These are phyloP conservation scores for Oxygymnocypris stewartii DNA, from an alignment of 2,113 vertebrate species.

Conservation along the genomic window DNA sequence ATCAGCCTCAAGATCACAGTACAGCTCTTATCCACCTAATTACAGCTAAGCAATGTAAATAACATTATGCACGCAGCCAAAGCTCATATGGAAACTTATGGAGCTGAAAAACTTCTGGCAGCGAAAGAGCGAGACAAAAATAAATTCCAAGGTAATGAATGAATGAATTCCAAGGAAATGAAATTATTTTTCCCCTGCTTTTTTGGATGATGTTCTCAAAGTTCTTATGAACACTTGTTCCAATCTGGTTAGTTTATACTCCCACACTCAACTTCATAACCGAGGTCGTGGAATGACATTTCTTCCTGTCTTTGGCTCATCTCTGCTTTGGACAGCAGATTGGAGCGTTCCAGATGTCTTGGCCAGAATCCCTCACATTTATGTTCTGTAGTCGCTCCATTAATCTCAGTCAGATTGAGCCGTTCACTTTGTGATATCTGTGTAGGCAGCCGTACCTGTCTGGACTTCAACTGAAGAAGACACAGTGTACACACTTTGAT, in stretches of 20 bases:
- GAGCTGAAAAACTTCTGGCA: conserved; percentile 5
- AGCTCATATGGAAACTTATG: conserved; percentile 69
- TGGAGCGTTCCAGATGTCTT: conserved; percentile 31
- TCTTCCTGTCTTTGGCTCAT: conserved; percentile 19
- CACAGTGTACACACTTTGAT: conserved; percentile 22
- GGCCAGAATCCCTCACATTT: neutral
- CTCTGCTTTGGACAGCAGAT: conserved; percentile 7
- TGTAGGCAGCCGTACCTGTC: conserved; percentile 14
- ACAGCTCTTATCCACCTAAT: conserved; percentile 86
- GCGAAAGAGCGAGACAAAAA: conserved; percentile 43
- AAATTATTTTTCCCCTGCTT: neutral
- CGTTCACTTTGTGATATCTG: conserved; percentile 32
- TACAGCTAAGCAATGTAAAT: conserved; percentile 82
- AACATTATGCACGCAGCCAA: conserved; percentile 81
- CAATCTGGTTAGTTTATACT: conserved; percentile 18
- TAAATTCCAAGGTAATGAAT: conserved; percentile 8
- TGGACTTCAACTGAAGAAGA: conserved; percentile 15
- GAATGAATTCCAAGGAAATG: too few species aligned
- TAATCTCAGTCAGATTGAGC: conserved; percentile 42
- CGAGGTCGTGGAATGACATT: conserved; percentile 18
- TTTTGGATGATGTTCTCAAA: neutral
- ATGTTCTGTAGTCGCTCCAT: conserved; percentile 44
- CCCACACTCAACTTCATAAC: neutral
- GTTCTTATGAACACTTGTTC: conserved; percentile 19
- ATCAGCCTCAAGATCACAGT: conserved; percentile 85